phyloP scores from a whole-genome alignment of 2,113 vertebrate genomes.

The Caloenas nicobarica region DNA sequence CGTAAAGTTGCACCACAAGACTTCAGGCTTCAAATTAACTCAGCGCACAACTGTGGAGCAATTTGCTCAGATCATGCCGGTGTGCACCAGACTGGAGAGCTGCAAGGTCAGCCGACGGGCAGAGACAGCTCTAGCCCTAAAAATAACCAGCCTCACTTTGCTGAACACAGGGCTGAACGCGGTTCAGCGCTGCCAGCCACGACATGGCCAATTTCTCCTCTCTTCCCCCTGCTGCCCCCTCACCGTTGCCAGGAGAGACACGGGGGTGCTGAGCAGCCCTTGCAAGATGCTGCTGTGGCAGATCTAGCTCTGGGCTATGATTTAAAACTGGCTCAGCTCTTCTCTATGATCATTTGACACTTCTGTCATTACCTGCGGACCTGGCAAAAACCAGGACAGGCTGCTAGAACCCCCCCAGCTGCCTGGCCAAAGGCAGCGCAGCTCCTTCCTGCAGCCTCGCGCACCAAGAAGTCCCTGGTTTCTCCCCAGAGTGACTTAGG shows the following conservation, averaged over 20 bases:
- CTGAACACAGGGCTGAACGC: not conserved
- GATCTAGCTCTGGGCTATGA: not conserved
- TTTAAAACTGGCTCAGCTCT: not conserved
- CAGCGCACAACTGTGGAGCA: not conserved
- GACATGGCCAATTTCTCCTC: not conserved
- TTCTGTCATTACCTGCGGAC: not conserved
- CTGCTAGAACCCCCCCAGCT: not conserved
- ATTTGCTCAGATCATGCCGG: not conserved
- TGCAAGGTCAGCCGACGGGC: constrained; percentile 39
- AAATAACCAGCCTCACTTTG: constrained; percentile 16
- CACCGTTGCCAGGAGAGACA: constrained; percentile 39
- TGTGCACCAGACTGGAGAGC: constrained; percentile 17
- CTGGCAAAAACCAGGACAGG: not conserved
- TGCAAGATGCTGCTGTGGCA: not conserved
- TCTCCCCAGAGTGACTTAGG: not conserved
- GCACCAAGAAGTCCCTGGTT: not conserved
- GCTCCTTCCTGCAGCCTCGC: not conserved
- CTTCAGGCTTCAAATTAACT: not conserved
- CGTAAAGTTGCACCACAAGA: fast-evolving
- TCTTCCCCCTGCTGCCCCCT: not conserved
- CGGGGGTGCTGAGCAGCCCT: not conserved
- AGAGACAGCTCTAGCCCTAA: constrained; percentile 24
- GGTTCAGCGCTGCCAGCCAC: not conserved
- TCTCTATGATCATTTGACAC: not conserved
- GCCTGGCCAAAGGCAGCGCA: fast-evolving